Evolutionary conservation across 2,888 invertebrate species (phyloP), one percentile per base, ranked within the genome.

Genomic region (Myopa testacea): DNA sequence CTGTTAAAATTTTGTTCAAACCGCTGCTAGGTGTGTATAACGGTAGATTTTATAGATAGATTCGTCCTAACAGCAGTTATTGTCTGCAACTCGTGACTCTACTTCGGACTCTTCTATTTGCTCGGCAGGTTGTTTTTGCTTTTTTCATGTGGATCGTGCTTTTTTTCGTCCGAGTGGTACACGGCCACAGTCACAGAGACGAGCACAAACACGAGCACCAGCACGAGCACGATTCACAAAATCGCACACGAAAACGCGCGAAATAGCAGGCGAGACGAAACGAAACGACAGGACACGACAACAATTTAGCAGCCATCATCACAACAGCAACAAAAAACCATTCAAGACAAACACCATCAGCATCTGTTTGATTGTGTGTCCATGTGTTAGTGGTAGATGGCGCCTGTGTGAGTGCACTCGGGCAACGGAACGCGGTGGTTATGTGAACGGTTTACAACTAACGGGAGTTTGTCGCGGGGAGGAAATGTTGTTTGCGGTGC

Each of bases 21-120:
- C 16, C 65, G 40, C 60, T 19, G 65, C 74, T 52, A 82, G 83
- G 85, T 87, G 84, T 87, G 86, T 87, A 87, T 87, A 86, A 87
- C 87, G 83, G 85, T 83, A 83, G 82, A 84, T 78, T 83, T 82
- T 78, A 82, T 80, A 78, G 79, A 81, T 83, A 78, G 79, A 81
- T 83, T 82, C 80, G 80, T 82, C 82, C 83, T 81, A 78, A 78
- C 69, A 37, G 38, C 72, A 34, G 34, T 50, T 55, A 55, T 55
- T 37, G 38, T 26, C 73, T 65, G 34, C 58, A 70, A 14, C 26
- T 71, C 45, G 52, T 34, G 34, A 55, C n/a, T 55, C 55, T n/a
- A 16, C 55, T 55, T 55, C 55, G 55, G 55, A n/a, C n/a, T 55
- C 16, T 55, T 55, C 5, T n/a, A 16, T n/a, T n/a, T 55, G 55